Evolutionary conservation across 2,797 vertebrate genomes (phyloP).

Genomic region (Aselliscus stoliczkanus): DNA sequence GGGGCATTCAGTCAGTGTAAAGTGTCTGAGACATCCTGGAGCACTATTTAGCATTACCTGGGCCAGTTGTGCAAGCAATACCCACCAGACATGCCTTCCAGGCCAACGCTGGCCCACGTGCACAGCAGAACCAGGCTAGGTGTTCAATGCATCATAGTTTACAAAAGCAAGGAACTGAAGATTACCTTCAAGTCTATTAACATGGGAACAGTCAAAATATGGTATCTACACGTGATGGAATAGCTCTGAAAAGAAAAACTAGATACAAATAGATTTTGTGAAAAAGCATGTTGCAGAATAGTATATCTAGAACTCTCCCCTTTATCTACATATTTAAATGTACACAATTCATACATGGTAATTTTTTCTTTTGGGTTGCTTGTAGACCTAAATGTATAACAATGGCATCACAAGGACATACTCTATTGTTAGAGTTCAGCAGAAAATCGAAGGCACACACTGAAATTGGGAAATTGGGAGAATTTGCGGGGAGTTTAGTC

Average conservation of each 20-base stretch:
- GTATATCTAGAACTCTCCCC: too few relatives aligned
- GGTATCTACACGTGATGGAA: not conserved
- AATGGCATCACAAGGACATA: not conserved
- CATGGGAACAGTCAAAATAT: not conserved
- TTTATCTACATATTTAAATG: not conserved
- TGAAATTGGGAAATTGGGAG: not conserved
- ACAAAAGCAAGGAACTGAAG: not conserved
- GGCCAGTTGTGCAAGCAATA: fast-evolving
- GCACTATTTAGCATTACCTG: not conserved
- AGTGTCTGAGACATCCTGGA: fast-evolving
- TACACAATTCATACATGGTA: fast-evolving
- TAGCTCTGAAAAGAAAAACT: not conserved
- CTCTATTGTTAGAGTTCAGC: not conserved
- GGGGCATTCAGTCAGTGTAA: not conserved
- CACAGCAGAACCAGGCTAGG: not conserved
- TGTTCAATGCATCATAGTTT: fast-evolving
- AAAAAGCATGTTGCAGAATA: not conserved
- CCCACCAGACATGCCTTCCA: fast-evolving
- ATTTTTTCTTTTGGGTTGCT: not conserved
- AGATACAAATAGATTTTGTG: not conserved
- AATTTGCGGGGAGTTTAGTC: too few relatives aligned
- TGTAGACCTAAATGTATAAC: too few relatives aligned
- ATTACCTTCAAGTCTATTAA: not conserved
- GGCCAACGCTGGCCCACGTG: fast-evolving
- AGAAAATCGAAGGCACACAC: not conserved